phyloP scores from a whole-genome alignment of 2,797 vertebrate genomes.

The Apogon talboti region DNA sequence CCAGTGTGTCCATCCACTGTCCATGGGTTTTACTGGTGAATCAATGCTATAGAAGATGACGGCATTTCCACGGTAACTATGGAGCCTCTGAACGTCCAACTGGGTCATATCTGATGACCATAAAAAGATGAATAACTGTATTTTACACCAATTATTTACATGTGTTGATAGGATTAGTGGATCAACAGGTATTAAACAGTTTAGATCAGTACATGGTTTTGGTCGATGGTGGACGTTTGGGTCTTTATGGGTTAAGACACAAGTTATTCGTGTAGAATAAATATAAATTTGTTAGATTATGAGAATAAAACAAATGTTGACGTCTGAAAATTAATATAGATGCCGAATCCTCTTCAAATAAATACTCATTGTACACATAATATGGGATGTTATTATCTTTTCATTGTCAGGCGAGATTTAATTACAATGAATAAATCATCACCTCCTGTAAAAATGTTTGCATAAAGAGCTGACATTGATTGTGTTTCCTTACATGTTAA shows the following conservation, averaged over 20 bases:
- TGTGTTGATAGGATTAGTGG: too few relatives aligned
- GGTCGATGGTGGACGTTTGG: too few relatives aligned
- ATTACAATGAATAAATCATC: conserved; percentile 7
- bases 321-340: conserved; percentile 32
- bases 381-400: conserved; percentile 22
- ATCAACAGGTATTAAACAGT: too few relatives aligned
- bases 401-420: background rate
- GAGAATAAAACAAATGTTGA: conserved; percentile 14
- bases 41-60: too few relatives aligned
- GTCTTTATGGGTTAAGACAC: conserved; percentile 1
- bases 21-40: too few relatives aligned
- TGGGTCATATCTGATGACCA: too few relatives aligned
- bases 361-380: conserved; percentile 40
- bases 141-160: too few relatives aligned
- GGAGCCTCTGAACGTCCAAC: too few relatives aligned
- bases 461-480: conserved; percentile 9
- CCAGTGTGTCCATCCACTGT: too few relatives aligned
- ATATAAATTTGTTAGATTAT: conserved; percentile 11
- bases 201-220: too few relatives aligned
- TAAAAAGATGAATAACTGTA: too few relatives aligned
- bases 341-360: conserved; percentile 16
- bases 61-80: too few relatives aligned
- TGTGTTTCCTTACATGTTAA: conserved; percentile 8
- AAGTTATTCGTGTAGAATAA: conserved; percentile 19
- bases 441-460: conserved; percentile 3